phyloP scores from a whole-genome alignment of 2,797 vertebrate genomes.

The Tenualosa ilisha region DNA sequence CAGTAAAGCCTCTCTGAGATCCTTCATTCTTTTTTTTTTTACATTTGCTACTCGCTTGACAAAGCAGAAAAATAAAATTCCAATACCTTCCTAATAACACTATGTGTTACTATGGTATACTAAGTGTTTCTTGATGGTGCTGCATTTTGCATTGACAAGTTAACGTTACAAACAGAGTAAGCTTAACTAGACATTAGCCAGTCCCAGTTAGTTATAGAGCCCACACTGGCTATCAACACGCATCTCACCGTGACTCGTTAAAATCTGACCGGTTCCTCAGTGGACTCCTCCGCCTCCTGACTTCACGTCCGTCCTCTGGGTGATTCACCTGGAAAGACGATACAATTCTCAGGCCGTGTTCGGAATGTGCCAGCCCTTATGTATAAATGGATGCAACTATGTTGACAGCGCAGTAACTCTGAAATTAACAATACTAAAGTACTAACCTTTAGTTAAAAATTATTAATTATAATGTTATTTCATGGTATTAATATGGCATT shows the following conservation, averaged over 20 bases:
- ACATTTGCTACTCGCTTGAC: not conserved
- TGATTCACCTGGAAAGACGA: conserved; percentile 35
- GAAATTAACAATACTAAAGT: too few species aligned
- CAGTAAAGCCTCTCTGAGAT: not conserved
- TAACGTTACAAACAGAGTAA: not conserved
- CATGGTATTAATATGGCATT: not conserved
- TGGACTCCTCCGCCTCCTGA: conserved; percentile 92
- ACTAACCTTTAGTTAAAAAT: too few species aligned
- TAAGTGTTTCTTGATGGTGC: not conserved
- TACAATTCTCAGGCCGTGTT: not conserved
- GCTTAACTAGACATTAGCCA: too few species aligned
- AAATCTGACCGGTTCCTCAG: conserved; percentile 87
- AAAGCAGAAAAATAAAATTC: not conserved
- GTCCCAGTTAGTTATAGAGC: too few species aligned
- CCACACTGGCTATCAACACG: not conserved
- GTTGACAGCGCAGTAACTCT: not conserved
- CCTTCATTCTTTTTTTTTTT: not conserved
- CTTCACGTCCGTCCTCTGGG: conserved; percentile 87
- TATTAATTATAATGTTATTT: not conserved
- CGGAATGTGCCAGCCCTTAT: not conserved
- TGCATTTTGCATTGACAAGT: not conserved
- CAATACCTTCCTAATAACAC: not conserved
- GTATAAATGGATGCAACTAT: too few species aligned
- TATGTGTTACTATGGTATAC: too few species aligned
- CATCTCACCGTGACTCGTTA: conserved; percentile 86